Conservation (phyloP, 2,888 invertebrate species). For the Ametastegia equiseti region DNA sequence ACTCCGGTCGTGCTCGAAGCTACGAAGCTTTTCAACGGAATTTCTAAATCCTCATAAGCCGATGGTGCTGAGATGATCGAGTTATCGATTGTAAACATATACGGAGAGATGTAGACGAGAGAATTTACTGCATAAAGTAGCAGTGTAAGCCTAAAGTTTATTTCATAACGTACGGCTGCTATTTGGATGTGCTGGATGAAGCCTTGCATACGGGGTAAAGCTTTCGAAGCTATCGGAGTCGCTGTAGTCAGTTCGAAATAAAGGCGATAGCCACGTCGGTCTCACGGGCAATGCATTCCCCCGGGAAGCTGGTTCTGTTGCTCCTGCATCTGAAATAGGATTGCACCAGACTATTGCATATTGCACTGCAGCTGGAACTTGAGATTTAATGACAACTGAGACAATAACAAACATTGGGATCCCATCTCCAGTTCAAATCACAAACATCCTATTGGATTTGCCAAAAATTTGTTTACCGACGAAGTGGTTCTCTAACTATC, state of each 20-base stretch:
- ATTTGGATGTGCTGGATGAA: neutral
- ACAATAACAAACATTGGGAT: conserved; percentile 30
- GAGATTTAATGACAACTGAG: conserved; percentile 14
- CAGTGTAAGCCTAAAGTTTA: conserved; percentile 5
- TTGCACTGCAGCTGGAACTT: neutral
- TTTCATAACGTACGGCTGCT: neutral
- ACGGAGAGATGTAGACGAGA: neutral
- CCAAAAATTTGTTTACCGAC: neutral
- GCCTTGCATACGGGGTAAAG: neutral
- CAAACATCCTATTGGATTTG: neutral
- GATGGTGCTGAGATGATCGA: conserved; percentile 1
- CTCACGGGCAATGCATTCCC: conserved; percentile 7
- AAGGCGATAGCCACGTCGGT: conserved; percentile 6
- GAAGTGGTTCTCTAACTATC: neutral
- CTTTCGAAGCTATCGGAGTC: neutral
- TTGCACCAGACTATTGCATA: neutral
- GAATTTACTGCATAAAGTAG: conserved; percentile 4
- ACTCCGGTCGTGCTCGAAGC: neutral
- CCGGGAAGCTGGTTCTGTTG: neutral
- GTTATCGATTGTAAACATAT: conserved; percentile 20
- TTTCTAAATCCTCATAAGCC: conserved; percentile 3
- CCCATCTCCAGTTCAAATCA: conserved; percentile 18
- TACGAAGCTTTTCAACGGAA: conserved; percentile 10
- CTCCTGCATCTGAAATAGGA: neutral
- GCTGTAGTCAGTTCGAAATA: conserved; percentile 19